phyloP scores from a whole-genome alignment of 2,113 vertebrate genomes.

The Oryzias curvinotus region DNA sequence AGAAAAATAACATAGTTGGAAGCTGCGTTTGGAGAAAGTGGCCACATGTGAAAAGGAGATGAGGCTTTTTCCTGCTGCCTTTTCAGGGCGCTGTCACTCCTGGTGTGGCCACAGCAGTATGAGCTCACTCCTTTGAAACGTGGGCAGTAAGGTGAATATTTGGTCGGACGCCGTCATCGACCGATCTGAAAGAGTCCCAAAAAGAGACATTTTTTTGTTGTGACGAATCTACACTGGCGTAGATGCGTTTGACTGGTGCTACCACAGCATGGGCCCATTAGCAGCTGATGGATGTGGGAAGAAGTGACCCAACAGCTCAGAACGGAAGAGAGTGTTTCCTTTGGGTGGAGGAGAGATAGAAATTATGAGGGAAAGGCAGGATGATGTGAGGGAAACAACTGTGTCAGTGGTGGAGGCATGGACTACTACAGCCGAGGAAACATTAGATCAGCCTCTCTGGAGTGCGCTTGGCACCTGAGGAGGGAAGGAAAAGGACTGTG shows the following conservation, averaged over 20 bases:
- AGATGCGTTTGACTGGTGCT: conserved; percentile 36
- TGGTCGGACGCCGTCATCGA: conserved; percentile 37
- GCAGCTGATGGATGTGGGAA: conserved; percentile 76
- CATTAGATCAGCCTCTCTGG: conserved; percentile 70
- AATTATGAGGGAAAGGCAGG: conserved; percentile 43
- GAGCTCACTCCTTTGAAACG: conserved; percentile 9
- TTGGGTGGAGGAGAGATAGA: conserved; percentile 52
- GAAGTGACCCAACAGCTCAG: conserved; percentile 66
- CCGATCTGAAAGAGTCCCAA: neutral
- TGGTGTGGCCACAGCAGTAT: conserved; percentile 10
- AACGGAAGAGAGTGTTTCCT: conserved; percentile 71
- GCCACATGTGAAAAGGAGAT: conserved; percentile 43
- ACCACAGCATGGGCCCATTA: conserved; percentile 65
- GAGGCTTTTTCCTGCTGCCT: conserved; percentile 12
- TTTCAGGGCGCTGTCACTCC: conserved; percentile 30
- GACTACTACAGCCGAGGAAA: conserved; percentile 66
- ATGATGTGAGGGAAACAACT: conserved; percentile 31
- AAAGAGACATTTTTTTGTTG: neutral
- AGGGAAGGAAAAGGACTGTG: conserved; percentile 32
- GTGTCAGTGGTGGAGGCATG: conserved; percentile 39
- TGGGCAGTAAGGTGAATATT: conserved; percentile 29
- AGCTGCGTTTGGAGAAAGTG: conserved; percentile 13
- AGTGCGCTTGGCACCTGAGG: conserved; percentile 64
- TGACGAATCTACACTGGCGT: conserved; percentile 13
- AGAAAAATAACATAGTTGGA: neutral